These are phyloP conservation scores for Ceratotherium simum DNA, from an alignment of 2,113 vertebrate genomes.

Conservation along the genomic window DNA sequence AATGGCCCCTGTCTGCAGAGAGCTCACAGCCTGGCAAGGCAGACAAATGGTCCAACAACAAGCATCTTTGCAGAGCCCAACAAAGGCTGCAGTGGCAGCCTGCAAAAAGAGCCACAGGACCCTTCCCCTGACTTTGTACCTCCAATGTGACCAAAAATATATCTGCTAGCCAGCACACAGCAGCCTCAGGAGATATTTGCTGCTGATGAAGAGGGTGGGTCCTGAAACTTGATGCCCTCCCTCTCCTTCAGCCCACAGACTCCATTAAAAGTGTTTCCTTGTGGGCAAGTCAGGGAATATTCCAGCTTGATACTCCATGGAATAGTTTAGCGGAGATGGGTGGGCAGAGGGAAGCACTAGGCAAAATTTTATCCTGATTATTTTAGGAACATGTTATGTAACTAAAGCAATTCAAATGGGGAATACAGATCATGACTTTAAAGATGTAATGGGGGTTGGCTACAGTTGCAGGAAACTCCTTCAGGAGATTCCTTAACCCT, in stretches of 20 bases:
- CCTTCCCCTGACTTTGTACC: not conserved
- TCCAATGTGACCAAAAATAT: not conserved
- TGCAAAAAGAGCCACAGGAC: not conserved
- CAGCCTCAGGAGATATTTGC: not conserved
- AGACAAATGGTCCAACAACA: no score
- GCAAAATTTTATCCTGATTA: slow-evolving; percentile 7
- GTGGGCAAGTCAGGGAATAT: not conserved
- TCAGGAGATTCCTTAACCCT: not conserved
- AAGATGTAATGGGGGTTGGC: not conserved
- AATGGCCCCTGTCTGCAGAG: not conserved
- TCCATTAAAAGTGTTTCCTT: not conserved
- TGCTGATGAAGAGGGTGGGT: not conserved
- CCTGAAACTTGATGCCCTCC: not conserved
- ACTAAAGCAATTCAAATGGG: not conserved
- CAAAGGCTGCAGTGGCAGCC: not conserved
- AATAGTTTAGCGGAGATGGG: not conserved
- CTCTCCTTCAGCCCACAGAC: not conserved
- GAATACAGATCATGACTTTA: not conserved
- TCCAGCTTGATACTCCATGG: not conserved
- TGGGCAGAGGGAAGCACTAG: not conserved
- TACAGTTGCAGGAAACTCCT: not conserved
- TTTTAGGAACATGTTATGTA: slow-evolving; percentile 20
- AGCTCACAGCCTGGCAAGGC: not conserved
- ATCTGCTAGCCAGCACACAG: not conserved
- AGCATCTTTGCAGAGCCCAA: not conserved